These are phyloP conservation scores for Agelastica alni DNA, from an alignment of 2,888 invertebrate species.

Conservation along the genomic window DNA sequence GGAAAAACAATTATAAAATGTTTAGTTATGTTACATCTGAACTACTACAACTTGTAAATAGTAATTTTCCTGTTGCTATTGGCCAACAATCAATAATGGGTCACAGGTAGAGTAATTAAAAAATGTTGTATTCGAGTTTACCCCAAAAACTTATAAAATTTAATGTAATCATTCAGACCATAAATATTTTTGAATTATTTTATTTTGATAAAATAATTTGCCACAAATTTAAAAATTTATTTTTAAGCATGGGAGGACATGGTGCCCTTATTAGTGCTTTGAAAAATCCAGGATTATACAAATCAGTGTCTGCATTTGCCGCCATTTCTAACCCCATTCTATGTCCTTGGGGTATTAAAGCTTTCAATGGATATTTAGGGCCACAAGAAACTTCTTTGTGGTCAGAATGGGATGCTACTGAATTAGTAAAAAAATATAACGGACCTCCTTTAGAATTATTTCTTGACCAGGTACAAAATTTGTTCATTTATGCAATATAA, in stretches of 20 bases:
- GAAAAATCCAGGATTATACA: conserved; percentile 87
- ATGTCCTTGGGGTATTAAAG: conserved; percentile 88
- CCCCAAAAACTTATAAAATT: no score
- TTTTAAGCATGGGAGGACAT: conserved; percentile 95
- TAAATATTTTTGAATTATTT: no score
- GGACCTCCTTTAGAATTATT: conserved; percentile 83
- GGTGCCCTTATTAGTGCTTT: conserved; percentile 90
- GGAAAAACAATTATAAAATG: conserved; percentile 94
- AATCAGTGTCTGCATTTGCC: conserved; percentile 91
- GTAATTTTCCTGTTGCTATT: conserved; percentile 70
- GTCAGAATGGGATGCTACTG: conserved; percentile 88
- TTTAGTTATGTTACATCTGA: conserved; percentile 91
- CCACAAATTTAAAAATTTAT: no score
- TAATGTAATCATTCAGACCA: no score
- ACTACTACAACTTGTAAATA: conserved; percentile 73
- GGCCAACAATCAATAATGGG: conserved; percentile 78
- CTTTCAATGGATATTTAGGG: conserved; percentile 81
- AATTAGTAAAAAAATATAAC: conserved; percentile 77
- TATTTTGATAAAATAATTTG: no score
- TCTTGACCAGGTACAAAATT: conserved; percentile 80
- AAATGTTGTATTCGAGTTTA: no score
- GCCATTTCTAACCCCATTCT: conserved; percentile 89
- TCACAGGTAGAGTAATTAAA: conserved; percentile 69
- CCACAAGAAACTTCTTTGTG: conserved; percentile 67
- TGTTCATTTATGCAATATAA: no score